These are phyloP conservation scores for Calyptomena viridis DNA, from an alignment of 2,113 vertebrate genomes.

Conservation along the genomic window DNA sequence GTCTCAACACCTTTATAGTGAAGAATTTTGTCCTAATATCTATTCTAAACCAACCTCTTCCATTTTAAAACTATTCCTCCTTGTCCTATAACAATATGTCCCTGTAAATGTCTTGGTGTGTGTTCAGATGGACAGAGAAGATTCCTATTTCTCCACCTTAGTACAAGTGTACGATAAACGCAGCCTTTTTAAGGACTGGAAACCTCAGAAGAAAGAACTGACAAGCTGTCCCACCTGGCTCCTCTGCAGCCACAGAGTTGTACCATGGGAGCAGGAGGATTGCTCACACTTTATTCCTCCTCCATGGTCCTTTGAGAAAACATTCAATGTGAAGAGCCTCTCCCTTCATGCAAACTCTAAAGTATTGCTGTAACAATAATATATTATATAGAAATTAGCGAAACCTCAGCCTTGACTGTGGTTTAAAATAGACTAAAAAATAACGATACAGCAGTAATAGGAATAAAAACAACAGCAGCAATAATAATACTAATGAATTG, in stretches of 20 bases:
- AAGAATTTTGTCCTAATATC: neutral
- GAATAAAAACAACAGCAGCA: neutral
- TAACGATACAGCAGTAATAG: neutral
- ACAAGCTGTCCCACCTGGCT: neutral
- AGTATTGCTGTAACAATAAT: neutral
- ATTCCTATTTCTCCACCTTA: neutral
- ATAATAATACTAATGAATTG: neutral
- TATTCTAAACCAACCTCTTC: neutral
- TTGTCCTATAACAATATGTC: neutral
- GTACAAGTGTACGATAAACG: neutral
- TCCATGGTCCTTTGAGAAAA: neutral
- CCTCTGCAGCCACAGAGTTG: neutral
- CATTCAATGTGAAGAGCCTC: neutral
- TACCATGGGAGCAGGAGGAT: neutral
- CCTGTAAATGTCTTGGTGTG: neutral
- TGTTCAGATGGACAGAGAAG: neutral
- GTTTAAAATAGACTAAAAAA: constrained; percentile 40
- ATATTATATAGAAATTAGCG: neutral
- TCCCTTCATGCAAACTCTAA: neutral
- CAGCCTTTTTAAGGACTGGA: neutral
- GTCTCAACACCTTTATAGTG: neutral
- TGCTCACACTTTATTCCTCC: neutral
- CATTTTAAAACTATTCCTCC: neutral
- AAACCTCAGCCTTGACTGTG: neutral
- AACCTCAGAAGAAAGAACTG: neutral